Conservation (phyloP, 2,113 vertebrate genomes). For the Poeciliopsis turrubarensis region DNA sequence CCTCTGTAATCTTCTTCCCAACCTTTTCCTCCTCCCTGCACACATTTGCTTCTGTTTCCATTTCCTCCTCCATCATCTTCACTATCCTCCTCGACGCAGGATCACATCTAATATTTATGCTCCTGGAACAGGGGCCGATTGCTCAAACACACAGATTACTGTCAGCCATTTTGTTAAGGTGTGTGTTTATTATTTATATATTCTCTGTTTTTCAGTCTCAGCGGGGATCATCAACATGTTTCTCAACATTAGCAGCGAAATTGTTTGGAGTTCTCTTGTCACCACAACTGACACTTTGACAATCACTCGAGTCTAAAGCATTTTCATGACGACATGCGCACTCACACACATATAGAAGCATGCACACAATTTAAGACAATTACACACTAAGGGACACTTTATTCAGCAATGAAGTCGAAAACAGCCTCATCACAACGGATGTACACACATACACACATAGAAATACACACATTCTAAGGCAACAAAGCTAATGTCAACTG, state of each 20-base stretch:
- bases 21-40: not conserved
- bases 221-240: conserved; percentile 65
- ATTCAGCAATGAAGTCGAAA: too few relatives aligned
- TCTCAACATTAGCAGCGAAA: conserved; percentile 71
- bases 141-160: conserved; percentile 69
- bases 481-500: too few relatives aligned
- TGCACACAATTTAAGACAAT: too few relatives aligned
- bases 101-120: conserved; percentile 69
- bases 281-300: conserved; percentile 59
- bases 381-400: too few relatives aligned
- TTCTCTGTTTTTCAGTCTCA: conserved; percentile 56
- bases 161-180: conserved; percentile 65
- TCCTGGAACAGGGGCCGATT: conserved; percentile 52
- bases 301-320: conserved; percentile 63
- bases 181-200: conserved; percentile 73
- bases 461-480: too few relatives aligned
- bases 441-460: too few relatives aligned
- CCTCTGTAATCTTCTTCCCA: not conserved
- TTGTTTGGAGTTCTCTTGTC: conserved; percentile 71
- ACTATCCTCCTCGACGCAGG: conserved; percentile 37
- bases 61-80: conserved; percentile 5
- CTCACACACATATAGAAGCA: not conserved
- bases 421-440: too few relatives aligned
- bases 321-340: conserved; percentile 27
- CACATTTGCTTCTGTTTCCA: not conserved